These are phyloP conservation scores for Osmerus mordax DNA, from an alignment of 2,113 vertebrate species.

Conservation along the genomic window DNA sequence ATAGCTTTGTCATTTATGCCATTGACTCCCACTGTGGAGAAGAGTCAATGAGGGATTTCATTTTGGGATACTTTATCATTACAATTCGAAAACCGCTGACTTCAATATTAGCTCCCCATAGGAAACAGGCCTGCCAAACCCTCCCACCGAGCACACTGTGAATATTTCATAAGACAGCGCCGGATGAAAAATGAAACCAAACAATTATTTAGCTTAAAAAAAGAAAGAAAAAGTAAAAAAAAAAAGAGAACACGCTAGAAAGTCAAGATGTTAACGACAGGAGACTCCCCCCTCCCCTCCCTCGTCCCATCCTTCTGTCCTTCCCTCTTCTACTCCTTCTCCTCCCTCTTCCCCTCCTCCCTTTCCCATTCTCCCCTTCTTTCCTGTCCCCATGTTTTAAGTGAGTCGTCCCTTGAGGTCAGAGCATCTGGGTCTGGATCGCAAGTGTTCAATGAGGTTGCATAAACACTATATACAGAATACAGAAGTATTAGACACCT, in stretches of 20 bases:
- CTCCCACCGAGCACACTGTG: slow-evolving; percentile 46
- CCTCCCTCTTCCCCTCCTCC: slow-evolving; percentile 8
- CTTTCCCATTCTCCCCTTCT: neutral
- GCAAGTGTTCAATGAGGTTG: too few relatives aligned
- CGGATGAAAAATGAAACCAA: slow-evolving; percentile 50
- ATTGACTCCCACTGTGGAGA: slow-evolving; percentile 65
- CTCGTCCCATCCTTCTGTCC: neutral
- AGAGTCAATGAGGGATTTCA: slow-evolving; percentile 69
- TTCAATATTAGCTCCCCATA: slow-evolving; percentile 66
- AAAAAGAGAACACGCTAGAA: slow-evolving; percentile 10
- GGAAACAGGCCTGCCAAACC: slow-evolving; percentile 47
- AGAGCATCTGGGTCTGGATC: neutral
- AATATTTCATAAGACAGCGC: slow-evolving; percentile 47
- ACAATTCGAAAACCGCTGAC: slow-evolving; percentile 67
- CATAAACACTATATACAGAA: too few relatives aligned
- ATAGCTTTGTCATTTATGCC: slow-evolving; percentile 70
- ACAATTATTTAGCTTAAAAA: slow-evolving; percentile 52
- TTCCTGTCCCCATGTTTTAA: slow-evolving; percentile 26
- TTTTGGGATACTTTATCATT: slow-evolving; percentile 69
- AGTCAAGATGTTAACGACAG: slow-evolving; percentile 38
- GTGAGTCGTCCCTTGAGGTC: slow-evolving; percentile 40
- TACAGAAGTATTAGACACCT: too few relatives aligned
- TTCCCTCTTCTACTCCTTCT: slow-evolving; percentile 22
- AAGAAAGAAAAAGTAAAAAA: neutral
- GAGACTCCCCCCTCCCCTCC: slow-evolving; percentile 29